These are phyloP conservation scores for Eucera pruinosa DNA, from an alignment of 2,888 invertebrate species.

Conservation along the genomic window DNA sequence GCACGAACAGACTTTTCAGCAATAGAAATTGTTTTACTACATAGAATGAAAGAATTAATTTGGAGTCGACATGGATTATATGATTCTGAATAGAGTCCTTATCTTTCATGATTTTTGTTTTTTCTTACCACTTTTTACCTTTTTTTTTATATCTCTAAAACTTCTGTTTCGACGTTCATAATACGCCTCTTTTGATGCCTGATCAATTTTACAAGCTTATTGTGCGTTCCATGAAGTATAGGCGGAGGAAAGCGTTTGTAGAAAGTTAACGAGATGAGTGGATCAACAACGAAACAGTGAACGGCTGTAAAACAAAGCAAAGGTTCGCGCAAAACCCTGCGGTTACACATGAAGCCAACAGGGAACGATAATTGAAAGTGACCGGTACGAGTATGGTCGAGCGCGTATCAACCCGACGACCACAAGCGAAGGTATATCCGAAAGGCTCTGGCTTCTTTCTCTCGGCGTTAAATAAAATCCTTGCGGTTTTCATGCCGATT, in stretches of 20 bases:
- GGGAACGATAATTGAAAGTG: slow-evolving; percentile 61
- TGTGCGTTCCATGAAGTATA: no score
- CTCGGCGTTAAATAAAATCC: slow-evolving; percentile 70
- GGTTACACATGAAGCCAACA: slow-evolving; percentile 32
- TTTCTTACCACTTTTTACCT: no score
- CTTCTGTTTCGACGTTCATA: no score
- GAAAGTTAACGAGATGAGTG: slow-evolving; percentile 34
- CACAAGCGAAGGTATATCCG: slow-evolving; percentile 34
- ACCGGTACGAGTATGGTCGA: slow-evolving; percentile 41
- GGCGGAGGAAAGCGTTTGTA: neutral
- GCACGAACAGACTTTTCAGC: no score
- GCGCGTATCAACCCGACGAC: slow-evolving; percentile 41
- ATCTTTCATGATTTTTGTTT: no score
- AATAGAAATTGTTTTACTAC: no score
- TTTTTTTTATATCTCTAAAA: no score
- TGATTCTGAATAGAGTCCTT: no score
- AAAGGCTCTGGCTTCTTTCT: slow-evolving; percentile 50
- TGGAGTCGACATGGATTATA: no score
- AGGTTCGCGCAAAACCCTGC: slow-evolving; percentile 52
- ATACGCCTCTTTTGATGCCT: no score
- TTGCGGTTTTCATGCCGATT: slow-evolving; percentile 74
- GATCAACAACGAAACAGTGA: slow-evolving; percentile 19
- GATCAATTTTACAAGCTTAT: no score
- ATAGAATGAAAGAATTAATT: no score
- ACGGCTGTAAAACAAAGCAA: slow-evolving; percentile 49